These are phyloP conservation scores for Andrena bucephala DNA, from an alignment of 2,888 invertebrate genomes.

Conservation along the genomic window DNA sequence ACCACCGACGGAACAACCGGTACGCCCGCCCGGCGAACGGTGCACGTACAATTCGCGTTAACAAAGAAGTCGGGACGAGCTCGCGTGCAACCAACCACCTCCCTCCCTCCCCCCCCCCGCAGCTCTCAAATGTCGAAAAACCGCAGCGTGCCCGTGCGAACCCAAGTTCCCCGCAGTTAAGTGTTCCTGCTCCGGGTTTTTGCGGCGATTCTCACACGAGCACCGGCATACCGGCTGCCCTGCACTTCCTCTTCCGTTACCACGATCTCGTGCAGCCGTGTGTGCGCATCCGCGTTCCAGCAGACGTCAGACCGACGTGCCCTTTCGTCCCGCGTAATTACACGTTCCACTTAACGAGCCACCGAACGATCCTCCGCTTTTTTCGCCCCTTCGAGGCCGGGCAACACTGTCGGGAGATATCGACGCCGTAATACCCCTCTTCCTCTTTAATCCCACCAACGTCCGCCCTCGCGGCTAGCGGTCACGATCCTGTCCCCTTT, in stretches of 20 bases:
- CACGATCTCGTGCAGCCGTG: background rate
- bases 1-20: constrained; percentile 12
- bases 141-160: background rate
- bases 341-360: constrained; percentile 8
- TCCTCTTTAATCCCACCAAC: constrained; percentile 6
- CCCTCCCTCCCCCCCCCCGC: background rate
- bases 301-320: background rate
- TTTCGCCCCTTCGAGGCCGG: background rate
- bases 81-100: constrained; percentile 10
- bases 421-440: constrained; percentile 4
- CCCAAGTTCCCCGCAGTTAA: constrained; percentile 1
- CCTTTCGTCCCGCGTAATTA: constrained; percentile 13
- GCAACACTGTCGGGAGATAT: constrained; percentile 22
- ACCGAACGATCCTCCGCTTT: background rate
- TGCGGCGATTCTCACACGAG: constrained; percentile 24
- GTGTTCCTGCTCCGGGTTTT: constrained; percentile 19
- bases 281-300: background rate
- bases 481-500: constrained; percentile 11
- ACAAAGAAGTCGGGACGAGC: constrained; percentile 21
- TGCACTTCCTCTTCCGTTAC: background rate
- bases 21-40: background rate
- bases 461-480: constrained; percentile 24
- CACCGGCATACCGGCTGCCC: constrained; percentile 1
- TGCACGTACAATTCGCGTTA: background rate
- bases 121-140: constrained; percentile 14